A percentile compares a stretch with the other conserved stretches of the same genome.
phyloP scores from a whole-genome alignment of 53 echinoderm and acorn worm genomes.

The Echinarachnius parma region DNA sequence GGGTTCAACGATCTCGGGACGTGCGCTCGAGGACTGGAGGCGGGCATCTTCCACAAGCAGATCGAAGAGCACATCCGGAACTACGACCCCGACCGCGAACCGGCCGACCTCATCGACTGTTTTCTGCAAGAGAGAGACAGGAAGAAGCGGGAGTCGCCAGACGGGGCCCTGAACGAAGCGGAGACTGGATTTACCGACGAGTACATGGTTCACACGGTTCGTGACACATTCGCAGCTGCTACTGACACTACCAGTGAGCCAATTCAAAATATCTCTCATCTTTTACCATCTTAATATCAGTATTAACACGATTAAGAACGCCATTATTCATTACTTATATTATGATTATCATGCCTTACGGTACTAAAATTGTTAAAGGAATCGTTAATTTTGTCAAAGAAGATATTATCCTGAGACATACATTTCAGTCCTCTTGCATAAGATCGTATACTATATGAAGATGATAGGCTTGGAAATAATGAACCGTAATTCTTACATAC shows the following conservation, averaged over 20 bases:
- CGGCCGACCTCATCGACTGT: conserved; percentile 44
- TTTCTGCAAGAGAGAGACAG: conserved; percentile 45
- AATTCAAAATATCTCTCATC: too few relatives aligned
- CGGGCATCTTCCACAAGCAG: conserved; percentile 34
- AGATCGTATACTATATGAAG: too few relatives aligned
- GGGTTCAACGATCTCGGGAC: conserved; percentile 28
- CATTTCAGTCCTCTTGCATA: too few relatives aligned
- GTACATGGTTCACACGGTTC: conserved; percentile 39
- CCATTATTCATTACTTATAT: too few relatives aligned
- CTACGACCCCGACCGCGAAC: conserved; percentile 26
- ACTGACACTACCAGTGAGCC: conserved; percentile 46
- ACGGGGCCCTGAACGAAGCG: background rate
- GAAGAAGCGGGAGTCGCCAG: background rate
- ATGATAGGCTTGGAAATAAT: too few relatives aligned
- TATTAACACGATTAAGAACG: too few relatives aligned
- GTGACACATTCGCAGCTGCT: conserved; percentile 52
- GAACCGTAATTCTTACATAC: too few relatives aligned
- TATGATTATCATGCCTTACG: too few relatives aligned
- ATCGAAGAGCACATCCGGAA: conserved; percentile 23
- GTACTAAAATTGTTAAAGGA: too few relatives aligned
- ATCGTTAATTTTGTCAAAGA: too few relatives aligned
- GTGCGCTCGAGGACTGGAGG: conserved; percentile 14
- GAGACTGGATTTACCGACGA: conserved; percentile 37
- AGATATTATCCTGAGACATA: too few relatives aligned
- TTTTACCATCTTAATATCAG: too few relatives aligned